A percentile compares a stretch with the other conserved stretches of the same genome.
These are phyloP conservation scores for Corythaixoides concolor DNA, from an alignment of 2,113 vertebrate genomes.

Conservation along the genomic window DNA sequence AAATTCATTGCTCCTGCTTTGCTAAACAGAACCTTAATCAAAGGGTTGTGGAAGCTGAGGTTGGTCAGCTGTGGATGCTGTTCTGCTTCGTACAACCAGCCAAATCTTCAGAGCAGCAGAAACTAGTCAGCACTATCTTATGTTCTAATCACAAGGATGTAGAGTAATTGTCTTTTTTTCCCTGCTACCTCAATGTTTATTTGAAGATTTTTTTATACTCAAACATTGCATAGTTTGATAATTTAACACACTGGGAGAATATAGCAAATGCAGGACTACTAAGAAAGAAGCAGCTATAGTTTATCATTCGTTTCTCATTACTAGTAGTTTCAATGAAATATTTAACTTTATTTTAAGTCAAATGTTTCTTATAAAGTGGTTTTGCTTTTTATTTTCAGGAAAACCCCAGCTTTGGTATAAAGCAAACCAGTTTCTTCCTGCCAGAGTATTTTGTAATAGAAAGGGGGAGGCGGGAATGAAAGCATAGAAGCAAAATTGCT, in stretches of 20 bases:
- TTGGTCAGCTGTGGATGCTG: background rate
- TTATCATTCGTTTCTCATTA: background rate
- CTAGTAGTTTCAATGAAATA: background rate
- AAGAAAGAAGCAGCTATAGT: background rate
- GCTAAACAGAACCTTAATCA: background rate
- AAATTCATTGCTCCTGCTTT: background rate
- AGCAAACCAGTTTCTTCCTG: background rate
- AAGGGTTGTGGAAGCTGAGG: background rate
- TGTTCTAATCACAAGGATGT: background rate
- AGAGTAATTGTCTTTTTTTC: background rate
- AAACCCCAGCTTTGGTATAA: background rate
- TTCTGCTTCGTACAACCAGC: background rate
- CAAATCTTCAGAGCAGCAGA: background rate
- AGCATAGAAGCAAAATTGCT: background rate
- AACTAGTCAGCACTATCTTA: background rate
- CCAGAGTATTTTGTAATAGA: background rate
- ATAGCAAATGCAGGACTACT: background rate
- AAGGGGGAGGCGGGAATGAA: background rate
- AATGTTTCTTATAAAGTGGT: background rate
- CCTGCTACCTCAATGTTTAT: background rate
- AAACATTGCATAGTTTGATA: background rate
- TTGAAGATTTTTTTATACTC: background rate
- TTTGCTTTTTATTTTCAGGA: background rate
- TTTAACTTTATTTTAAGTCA: background rate
- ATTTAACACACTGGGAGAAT: background rate